A percentile compares a stretch with the other conserved stretches of the same genome.
phyloP scores from a whole-genome alignment of 2,797 vertebrate species.

The Labeo calbasu region DNA sequence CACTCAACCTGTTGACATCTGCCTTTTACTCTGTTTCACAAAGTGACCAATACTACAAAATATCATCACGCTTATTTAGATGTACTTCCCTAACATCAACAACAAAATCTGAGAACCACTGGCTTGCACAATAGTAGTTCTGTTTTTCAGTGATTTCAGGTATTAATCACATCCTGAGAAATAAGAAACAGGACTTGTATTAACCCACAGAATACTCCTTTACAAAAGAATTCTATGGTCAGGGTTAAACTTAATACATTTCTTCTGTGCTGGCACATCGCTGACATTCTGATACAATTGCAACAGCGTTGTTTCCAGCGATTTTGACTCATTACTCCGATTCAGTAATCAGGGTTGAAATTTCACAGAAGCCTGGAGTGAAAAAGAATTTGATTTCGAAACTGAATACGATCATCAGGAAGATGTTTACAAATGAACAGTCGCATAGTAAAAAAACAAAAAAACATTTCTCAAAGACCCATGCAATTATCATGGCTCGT shows the following conservation, averaged over 20 bases:
- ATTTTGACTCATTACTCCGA: not conserved
- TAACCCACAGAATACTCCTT: not conserved
- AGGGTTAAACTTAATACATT: not conserved
- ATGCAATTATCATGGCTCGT: too few species aligned
- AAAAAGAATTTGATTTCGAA: conserved; percentile 4
- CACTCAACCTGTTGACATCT: not conserved
- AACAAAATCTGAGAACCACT: not conserved
- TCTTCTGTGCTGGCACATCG: not conserved
- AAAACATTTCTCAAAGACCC: too few species aligned
- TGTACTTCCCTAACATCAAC: not conserved
- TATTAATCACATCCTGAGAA: not conserved
- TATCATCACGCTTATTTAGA: not conserved
- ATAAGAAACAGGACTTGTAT: not conserved
- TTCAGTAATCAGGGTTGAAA: not conserved
- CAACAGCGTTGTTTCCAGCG: not conserved
- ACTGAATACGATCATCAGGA: not conserved
- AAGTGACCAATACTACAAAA: not conserved
- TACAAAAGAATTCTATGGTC: not conserved
- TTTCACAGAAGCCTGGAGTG: not conserved
- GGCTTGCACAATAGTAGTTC: not conserved
- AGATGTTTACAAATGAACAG: not conserved
- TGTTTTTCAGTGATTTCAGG: not conserved
- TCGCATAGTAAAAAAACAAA: not conserved
- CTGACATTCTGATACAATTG: not conserved
- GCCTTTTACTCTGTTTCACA: not conserved